These are phyloP conservation scores for Andrena praecox DNA, from an alignment of 2,888 invertebrate species.

Conservation along the genomic window DNA sequence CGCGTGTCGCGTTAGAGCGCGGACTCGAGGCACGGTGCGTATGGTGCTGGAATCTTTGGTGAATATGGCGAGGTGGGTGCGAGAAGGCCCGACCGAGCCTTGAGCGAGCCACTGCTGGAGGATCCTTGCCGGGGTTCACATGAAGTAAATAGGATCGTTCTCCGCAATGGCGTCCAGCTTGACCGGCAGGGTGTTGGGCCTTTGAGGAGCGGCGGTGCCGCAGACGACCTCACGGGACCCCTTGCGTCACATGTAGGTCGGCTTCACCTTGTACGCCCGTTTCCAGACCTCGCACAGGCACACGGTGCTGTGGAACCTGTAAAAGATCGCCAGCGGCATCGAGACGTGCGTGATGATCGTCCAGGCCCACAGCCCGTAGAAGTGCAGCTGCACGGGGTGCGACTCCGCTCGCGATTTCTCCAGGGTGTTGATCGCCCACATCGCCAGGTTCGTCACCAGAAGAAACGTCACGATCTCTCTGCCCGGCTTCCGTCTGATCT, in stretches of 20 bases:
- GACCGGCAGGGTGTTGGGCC: slow-evolving; percentile 77
- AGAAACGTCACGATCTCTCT: slow-evolving; percentile 97
- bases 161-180: slow-evolving; percentile 80
- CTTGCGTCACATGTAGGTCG: slow-evolving; percentile 91
- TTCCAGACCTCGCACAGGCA: slow-evolving; percentile 99
- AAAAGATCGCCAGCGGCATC: slow-evolving; percentile 96
- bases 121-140: slow-evolving; percentile 68
- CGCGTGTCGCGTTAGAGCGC: background rate
- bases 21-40: background rate
- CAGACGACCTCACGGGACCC: slow-evolving; percentile 75
- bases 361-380: slow-evolving; percentile 98
- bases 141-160: slow-evolving; percentile 81
- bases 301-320: slow-evolving; percentile 97
- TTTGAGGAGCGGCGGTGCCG: slow-evolving; percentile 68
- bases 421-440: slow-evolving; percentile 97
- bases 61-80: background rate
- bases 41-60: background rate
- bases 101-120: background rate
- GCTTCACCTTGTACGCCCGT: slow-evolving; percentile 96
- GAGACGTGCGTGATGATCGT: slow-evolving; percentile 97
- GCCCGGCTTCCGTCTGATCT: slow-evolving; percentile 95
- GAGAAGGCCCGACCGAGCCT: too few relatives aligned
- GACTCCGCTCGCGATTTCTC: slow-evolving; percentile 96
- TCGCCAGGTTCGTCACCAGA: slow-evolving; percentile 94
- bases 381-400: slow-evolving; percentile 95